Evolutionary conservation across 2,113 vertebrate species (phyloP).

Genomic region (Brachypodius melanocephalos): DNA sequence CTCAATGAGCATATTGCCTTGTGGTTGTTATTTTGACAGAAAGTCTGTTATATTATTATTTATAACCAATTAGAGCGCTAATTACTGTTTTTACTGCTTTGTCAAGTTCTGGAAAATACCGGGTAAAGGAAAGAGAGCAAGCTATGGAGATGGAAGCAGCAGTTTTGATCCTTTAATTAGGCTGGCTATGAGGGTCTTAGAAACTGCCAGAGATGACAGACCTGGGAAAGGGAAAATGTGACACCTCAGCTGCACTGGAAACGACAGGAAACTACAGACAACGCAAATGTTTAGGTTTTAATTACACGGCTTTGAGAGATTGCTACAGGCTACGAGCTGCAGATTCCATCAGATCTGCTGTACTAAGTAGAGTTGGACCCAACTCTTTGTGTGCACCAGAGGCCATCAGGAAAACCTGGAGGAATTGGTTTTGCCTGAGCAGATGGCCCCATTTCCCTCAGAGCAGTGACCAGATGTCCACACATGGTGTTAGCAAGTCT

Average conservation of each 20-base stretch:
- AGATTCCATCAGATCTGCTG: neutral
- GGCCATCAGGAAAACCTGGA: neutral
- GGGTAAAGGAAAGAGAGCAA: neutral
- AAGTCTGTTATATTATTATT: slow-evolving; percentile 60
- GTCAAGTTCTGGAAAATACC: neutral
- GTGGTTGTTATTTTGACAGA: slow-evolving; percentile 70
- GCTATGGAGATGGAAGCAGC: neutral
- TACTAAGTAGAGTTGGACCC: neutral
- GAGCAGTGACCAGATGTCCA: neutral
- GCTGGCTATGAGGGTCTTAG: neutral
- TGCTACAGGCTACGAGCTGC: neutral
- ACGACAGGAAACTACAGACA: neutral
- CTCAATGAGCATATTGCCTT: slow-evolving; percentile 47
- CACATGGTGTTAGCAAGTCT: fast-evolving
- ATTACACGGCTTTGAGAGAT: neutral
- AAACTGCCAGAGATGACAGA: slow-evolving; percentile 1
- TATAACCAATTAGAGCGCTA: slow-evolving; percentile 29
- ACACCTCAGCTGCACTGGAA: neutral
- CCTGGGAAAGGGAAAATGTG: neutral
- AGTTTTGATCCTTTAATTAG: slow-evolving; percentile 9
- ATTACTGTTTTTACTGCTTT: slow-evolving; percentile 35
- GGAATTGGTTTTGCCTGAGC: neutral
- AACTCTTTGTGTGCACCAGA: neutral
- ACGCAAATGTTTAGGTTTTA: neutral
- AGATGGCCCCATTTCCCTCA: neutral